Percentiles rank a stretch among this genome's conserved stretches.
phyloP scores from a whole-genome alignment of 2,797 vertebrate species.

The Rachycentron canadum region DNA sequence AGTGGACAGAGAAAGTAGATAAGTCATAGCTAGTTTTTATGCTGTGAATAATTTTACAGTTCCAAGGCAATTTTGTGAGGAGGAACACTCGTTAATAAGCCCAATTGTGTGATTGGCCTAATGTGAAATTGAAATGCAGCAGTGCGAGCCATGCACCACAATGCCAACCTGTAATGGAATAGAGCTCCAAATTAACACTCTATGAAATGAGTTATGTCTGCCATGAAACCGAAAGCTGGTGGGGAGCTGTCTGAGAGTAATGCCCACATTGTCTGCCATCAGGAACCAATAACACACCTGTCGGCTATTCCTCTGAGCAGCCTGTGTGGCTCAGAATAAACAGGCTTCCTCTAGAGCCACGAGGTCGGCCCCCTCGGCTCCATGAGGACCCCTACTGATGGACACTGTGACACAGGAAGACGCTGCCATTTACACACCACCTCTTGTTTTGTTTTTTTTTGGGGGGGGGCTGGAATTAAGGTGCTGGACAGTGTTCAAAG shows the following conservation, averaged over 20 bases:
- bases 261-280: constrained; percentile 62
- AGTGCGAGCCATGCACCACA: constrained; percentile 71
- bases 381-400: constrained; percentile 22
- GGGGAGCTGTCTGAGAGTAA: constrained; percentile 51
- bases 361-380: constrained; percentile 41
- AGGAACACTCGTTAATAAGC: constrained; percentile 82
- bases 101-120: constrained; percentile 82
- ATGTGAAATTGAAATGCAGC: constrained; percentile 86
- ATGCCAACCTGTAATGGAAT: constrained; percentile 76
- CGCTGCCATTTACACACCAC: neutral
- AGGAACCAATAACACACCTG: constrained; percentile 67
- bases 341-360: constrained; percentile 34
- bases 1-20: constrained; percentile 69
- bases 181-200: constrained; percentile 78
- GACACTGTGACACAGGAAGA: neutral
- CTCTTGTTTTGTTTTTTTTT: neutral
- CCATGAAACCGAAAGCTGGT: constrained; percentile 70
- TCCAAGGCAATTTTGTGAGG: constrained; percentile 78
- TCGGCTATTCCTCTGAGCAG: constrained; percentile 28
- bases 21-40: constrained; percentile 77
- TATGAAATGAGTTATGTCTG: constrained; percentile 81
- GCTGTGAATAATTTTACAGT: constrained; percentile 79
- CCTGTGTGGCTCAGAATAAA: constrained; percentile 52
- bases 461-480: no score
- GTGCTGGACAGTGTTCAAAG: constrained; percentile 19